Conservation (phyloP, 2,113 vertebrate species). For the Scatophagus argus region DNA sequence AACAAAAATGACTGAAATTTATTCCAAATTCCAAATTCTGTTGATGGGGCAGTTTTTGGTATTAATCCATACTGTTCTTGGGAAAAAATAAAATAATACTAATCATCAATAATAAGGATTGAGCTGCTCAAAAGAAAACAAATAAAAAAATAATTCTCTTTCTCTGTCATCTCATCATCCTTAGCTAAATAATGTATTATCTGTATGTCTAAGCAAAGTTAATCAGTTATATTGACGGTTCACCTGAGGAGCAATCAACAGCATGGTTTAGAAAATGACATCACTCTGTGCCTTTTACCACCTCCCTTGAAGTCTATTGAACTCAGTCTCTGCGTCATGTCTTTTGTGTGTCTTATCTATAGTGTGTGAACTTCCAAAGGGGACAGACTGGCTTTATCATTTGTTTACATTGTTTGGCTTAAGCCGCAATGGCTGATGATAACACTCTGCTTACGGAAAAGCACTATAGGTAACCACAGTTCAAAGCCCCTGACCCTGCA, state of each 20-base stretch:
- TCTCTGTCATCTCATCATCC: neutral
- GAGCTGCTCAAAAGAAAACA: neutral
- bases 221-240: slow-evolving; percentile 24
- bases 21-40: neutral
- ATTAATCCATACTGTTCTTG: neutral
- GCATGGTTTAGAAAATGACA: slow-evolving; percentile 40
- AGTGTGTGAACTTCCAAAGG: slow-evolving; percentile 18
- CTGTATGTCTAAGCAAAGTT: neutral
- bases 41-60: neutral
- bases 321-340: neutral
- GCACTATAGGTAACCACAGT: slow-evolving; percentile 52
- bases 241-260: slow-evolving; percentile 37
- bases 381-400: slow-evolving; percentile 32
- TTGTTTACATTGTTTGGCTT: slow-evolving; percentile 63
- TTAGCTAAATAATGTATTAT: neutral
- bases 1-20: neutral
- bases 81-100: too few species aligned
- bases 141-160: too few species aligned
- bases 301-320: neutral
- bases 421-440: slow-evolving; percentile 25
- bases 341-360: slow-evolving; percentile 41
- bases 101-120: neutral
- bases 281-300: slow-evolving; percentile 30
- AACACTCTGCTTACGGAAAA: slow-evolving; percentile 3
- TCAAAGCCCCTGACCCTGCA: slow-evolving; percentile 39